Conservation (phyloP, 1,140 invertebrate genomes). For the Ridgeia piscesae region DNA sequence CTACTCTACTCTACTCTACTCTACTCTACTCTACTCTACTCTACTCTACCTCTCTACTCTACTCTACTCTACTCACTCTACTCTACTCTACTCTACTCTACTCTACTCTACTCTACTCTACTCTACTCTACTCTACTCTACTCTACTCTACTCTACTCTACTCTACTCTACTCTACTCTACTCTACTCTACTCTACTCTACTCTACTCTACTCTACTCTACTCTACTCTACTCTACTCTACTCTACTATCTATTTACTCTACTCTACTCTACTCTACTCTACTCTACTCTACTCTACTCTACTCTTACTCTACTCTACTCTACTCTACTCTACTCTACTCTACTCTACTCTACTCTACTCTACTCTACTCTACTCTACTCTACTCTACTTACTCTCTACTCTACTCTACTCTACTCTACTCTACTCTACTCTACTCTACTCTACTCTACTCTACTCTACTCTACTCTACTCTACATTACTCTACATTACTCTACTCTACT, state of each 20-base stretch:
- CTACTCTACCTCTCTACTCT: neutral
- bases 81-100: conserved; percentile 19
- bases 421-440: neutral
- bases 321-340: too few relatives aligned
- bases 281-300: conserved; percentile 6
- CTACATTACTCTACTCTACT: neutral
- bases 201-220: neutral
- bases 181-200: too few relatives aligned
- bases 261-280: neutral
- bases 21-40: conserved; percentile 22
- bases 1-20: conserved; percentile 7
- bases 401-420: too few relatives aligned
- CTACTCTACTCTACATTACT: too few relatives aligned
- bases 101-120: neutral
- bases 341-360: too few relatives aligned
- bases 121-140: too few relatives aligned
- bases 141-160: too few relatives aligned
- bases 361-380: too few relatives aligned
- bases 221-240: conserved; percentile 9
- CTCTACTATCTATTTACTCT: conserved; percentile 17
- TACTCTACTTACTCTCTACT: too few relatives aligned
- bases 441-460: neutral
- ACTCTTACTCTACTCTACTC: too few relatives aligned
- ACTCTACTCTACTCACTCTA: neutral
- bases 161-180: too few relatives aligned